These are phyloP conservation scores for Cynopterus brachyotis DNA, from an alignment of 2,113 vertebrate genomes.

Conservation along the genomic window DNA sequence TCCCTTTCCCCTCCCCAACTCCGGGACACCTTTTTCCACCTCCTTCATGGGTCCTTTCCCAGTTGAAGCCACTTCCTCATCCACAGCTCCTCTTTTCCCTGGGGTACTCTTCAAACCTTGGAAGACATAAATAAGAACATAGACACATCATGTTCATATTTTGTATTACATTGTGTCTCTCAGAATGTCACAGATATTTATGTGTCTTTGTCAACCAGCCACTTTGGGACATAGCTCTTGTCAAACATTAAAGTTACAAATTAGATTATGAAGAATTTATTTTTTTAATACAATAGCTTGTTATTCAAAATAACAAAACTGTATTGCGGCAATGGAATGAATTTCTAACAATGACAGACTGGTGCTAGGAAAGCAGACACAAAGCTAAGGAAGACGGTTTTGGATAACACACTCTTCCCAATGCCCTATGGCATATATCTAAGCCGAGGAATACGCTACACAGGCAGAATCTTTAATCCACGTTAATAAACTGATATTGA, in stretches of 20 bases:
- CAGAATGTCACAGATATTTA: not conserved
- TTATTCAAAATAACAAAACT: slow-evolving; percentile 16
- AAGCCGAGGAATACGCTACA: not conserved
- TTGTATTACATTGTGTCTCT: not conserved
- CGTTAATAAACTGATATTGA: not conserved
- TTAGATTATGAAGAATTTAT: not conserved
- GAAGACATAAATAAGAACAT: not conserved
- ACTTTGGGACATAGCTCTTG: not conserved
- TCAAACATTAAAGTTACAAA: not conserved
- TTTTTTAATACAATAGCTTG: not conserved
- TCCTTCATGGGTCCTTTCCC: not conserved
- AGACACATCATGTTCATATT: not conserved
- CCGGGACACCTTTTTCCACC: not conserved
- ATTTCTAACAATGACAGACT: not conserved
- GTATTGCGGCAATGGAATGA: not conserved
- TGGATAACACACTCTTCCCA: not conserved
- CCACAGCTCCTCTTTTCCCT: not conserved
- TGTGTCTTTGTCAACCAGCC: not conserved
- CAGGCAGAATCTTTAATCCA: not conserved
- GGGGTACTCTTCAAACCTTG: not conserved
- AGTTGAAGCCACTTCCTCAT: not conserved
- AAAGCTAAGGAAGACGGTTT: too few species aligned
- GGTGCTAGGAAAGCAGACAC: not conserved
- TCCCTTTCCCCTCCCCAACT: not conserved
- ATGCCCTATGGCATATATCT: not conserved